These are phyloP conservation scores for Delphinus delphis DNA, from an alignment of 2,113 vertebrate genomes.

Conservation along the genomic window DNA sequence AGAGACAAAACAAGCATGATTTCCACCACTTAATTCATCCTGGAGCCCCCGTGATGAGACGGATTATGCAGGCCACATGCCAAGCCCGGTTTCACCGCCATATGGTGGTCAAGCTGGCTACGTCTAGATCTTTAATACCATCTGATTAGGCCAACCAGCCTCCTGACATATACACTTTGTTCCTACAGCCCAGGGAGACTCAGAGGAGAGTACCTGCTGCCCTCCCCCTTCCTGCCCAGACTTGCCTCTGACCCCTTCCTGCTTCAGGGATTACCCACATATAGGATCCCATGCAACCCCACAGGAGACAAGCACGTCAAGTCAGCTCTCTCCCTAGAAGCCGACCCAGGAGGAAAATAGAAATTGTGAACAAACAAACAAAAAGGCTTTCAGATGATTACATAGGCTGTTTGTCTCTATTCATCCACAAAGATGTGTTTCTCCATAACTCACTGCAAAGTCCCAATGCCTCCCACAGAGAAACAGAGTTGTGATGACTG, in stretches of 20 bases:
- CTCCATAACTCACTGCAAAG: background rate
- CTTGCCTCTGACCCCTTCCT: background rate
- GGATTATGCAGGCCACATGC: background rate
- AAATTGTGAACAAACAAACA: background rate
- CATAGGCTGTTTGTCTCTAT: background rate
- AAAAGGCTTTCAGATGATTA: background rate
- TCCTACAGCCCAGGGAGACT: background rate
- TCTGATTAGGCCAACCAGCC: background rate
- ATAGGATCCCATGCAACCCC: accelerated
- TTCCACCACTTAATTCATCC: background rate
- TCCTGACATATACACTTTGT: background rate
- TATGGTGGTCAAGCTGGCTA: background rate
- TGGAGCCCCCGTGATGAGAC: background rate
- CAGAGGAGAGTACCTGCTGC: background rate
- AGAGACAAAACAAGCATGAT: background rate
- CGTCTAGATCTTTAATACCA: background rate
- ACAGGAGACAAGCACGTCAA: accelerated
- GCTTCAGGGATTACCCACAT: accelerated
- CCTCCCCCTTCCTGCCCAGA: background rate
- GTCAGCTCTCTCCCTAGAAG: background rate
- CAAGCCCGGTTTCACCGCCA: background rate
- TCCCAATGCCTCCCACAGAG: background rate
- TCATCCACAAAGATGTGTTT: background rate
- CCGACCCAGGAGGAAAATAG: background rate
- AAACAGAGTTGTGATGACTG: background rate